Base-by-base conservation (phyloP, 2,113 vertebrate genomes). In the Cryptoleucopteryx plumbea region DNA sequence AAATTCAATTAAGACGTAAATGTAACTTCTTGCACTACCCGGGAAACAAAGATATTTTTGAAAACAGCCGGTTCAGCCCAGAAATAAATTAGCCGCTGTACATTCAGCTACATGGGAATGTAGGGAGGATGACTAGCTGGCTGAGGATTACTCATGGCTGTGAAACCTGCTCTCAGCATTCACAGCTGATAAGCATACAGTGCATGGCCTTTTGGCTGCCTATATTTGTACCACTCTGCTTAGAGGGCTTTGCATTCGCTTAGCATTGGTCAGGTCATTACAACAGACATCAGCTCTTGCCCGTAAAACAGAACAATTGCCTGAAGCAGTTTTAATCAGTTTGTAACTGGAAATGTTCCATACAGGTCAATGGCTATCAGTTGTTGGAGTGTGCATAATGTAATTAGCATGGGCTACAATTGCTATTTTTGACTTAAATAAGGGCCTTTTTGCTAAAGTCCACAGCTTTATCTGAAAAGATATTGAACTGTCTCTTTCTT, bases 341-440 rank as follows among this genome's bases (percentile, higher is more conserved):
- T 82, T 94, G 75, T 75, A 95, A 91, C 78, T 95, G 92, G 75
- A 94, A 95, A 94, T 79, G 70, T 89, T 97, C 94, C 94, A 93
- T 91, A 93, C 92, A 94, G 95, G 96, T 96, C 96, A 97, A 86
- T 74, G 90, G 75, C 93, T 86, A 96, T 94, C 81, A 96, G 75
- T 22, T 88, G 74, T 71, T 62, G 73, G 55, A 92, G 83, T 58
- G 73, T 61, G 48, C 20, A 86, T 91, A 95, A 94, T 42, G 73
- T 82, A 86, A 97, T 95, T 96, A 96, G 63, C 72, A 88, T 27
- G 74, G 92, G 63, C 40, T 78, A 92, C 50, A 90, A 78, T 21
- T 79, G 25, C 36, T 77, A 59, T 66, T 94, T 96, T 86, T 86
- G 2, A 90, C 58, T 93, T 86, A 55, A 90, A 78, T 65, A 71